A percentile compares a stretch with the other conserved stretches of the same genome.
Conservation (phyloP, 2,888 invertebrate species). For the Polymixis lichenea region DNA sequence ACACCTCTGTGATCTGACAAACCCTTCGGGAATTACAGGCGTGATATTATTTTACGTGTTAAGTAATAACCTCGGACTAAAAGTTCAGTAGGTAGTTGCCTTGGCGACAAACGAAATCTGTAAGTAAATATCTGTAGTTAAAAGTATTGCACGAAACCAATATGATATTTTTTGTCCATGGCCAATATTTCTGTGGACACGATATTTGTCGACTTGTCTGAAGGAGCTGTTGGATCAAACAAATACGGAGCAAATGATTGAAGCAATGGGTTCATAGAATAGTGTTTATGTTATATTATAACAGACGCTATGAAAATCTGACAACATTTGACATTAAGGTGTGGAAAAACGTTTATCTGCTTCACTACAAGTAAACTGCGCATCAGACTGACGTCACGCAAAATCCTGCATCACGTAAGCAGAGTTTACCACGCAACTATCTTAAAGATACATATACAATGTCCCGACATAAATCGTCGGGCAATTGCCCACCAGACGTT, state of each 20-base stretch:
- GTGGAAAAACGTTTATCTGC: too few relatives aligned
- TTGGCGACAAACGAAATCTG: neutral
- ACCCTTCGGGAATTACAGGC: too few relatives aligned
- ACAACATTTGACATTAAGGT: neutral
- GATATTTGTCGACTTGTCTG: constrained; percentile 10
- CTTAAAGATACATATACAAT: too few relatives aligned
- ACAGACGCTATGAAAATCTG: neutral
- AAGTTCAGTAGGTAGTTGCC: neutral
- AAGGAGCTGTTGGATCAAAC: neutral
- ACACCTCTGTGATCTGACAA: too few relatives aligned
- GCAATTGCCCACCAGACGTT: too few relatives aligned
- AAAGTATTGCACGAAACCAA: constrained; percentile 10
- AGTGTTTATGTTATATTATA: neutral
- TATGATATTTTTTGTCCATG: constrained; percentile 24
- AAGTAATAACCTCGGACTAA: neutral
- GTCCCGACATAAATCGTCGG: too few relatives aligned
- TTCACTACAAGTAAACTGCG: too few relatives aligned
- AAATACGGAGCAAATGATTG: constrained; percentile 7
- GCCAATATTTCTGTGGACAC: constrained; percentile 19
- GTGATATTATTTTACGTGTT: neutral
- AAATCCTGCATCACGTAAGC: too few relatives aligned
- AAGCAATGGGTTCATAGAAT: neutral
- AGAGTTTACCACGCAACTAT: too few relatives aligned
- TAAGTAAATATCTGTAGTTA: constrained; percentile 13
- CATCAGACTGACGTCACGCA: too few relatives aligned